Conservation (phyloP, 2,888 invertebrate genomes). For the Catocala sponsa region DNA sequence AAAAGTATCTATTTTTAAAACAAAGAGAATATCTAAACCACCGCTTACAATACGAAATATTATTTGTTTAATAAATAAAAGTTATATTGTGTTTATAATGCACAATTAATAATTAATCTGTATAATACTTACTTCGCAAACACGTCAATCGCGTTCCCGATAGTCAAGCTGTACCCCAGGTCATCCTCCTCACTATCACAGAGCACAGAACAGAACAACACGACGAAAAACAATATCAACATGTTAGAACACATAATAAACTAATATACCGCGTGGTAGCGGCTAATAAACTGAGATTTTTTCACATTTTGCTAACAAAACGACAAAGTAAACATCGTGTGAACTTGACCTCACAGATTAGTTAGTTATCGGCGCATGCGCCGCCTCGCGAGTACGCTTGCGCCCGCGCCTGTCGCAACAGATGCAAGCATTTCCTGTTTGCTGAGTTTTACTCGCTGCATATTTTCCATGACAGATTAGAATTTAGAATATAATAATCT, state of each 20-base stretch:
- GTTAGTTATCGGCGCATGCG: slow-evolving; percentile 51
- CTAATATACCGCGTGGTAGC: slow-evolving; percentile 61
- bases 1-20: too few species aligned
- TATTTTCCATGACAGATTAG: slow-evolving; percentile 13
- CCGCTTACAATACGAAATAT: too few species aligned
- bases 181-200: slow-evolving; percentile 72
- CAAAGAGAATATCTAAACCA: too few species aligned
- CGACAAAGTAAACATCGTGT: slow-evolving; percentile 68
- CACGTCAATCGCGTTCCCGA: slow-evolving; percentile 81
- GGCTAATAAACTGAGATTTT: slow-evolving; percentile 75
- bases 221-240: slow-evolving; percentile 56
- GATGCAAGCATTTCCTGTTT: slow-evolving; percentile 44
- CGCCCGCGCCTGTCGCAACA: slow-evolving; percentile 29
- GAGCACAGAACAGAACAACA: slow-evolving; percentile 61
- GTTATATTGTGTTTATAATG: too few species aligned
- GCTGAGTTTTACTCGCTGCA: slow-evolving; percentile 21
- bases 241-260: slow-evolving; percentile 57
- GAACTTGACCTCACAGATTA: slow-evolving; percentile 85
- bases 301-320: slow-evolving; percentile 81
- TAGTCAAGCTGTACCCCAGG: slow-evolving; percentile 74
- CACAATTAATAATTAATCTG: neutral
- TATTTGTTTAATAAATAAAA: too few species aligned
- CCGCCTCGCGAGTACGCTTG: slow-evolving; percentile 27
- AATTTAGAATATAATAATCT: neutral
- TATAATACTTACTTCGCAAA: slow-evolving; percentile 80